phyloP scores from a whole-genome alignment of 2,797 vertebrate species.

The Graptemys geographica region DNA sequence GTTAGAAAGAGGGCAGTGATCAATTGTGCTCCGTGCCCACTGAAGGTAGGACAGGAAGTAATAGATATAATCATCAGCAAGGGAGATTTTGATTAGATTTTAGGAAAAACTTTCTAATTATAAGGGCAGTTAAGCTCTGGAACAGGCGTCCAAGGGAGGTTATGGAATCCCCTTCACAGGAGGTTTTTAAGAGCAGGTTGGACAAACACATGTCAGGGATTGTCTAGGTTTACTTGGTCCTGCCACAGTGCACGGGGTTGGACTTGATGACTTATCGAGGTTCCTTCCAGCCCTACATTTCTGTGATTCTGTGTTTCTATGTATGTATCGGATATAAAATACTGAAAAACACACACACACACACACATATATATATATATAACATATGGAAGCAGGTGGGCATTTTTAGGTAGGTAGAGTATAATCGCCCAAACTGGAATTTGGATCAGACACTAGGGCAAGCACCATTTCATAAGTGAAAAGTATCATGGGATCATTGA shows the following conservation, averaged over 20 bases:
- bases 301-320: not conserved
- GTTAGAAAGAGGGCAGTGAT: not conserved
- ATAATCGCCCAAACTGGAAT: not conserved
- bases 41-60: not conserved
- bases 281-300: not conserved
- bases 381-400: not conserved
- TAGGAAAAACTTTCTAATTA: not conserved
- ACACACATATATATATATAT: too few species aligned
- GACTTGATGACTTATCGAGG: not conserved
- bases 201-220: not conserved
- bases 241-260: not conserved
- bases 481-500: not conserved
- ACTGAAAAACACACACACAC: too few species aligned
- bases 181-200: not conserved
- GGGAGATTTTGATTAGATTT: not conserved
- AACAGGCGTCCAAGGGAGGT: not conserved
- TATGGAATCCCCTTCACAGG: not conserved
- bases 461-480: not conserved
- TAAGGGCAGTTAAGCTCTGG: not conserved
- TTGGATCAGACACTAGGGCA: not conserved
- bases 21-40: not conserved
- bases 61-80: not conserved
- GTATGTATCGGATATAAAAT: not conserved
- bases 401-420: not conserved
- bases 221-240: not conserved